phyloP scores from a whole-genome alignment of 2,888 invertebrate genomes.

The Camptogramma bilineatum region DNA sequence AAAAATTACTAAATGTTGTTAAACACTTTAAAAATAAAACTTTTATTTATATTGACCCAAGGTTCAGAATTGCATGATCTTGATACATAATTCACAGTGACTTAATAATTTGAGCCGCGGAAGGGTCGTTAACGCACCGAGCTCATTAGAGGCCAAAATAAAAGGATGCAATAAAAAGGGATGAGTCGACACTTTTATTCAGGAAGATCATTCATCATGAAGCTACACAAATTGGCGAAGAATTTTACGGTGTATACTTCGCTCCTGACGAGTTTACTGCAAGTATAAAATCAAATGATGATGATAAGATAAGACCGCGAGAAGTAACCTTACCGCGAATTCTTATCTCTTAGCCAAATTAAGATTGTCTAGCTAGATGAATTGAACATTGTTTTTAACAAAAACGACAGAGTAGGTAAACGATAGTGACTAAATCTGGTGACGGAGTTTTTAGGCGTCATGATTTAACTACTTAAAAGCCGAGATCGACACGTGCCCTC shows the following conservation, averaged over 20 bases:
- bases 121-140: constrained; percentile 52
- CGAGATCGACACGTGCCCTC: too few relatives aligned
- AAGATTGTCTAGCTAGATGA: too few relatives aligned
- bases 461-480: too few relatives aligned
- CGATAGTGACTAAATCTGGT: too few relatives aligned
- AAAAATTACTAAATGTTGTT: too few relatives aligned
- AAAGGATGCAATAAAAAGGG: constrained; percentile 79
- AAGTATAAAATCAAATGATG: neutral
- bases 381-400: too few relatives aligned
- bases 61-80: constrained; percentile 24
- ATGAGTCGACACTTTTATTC: constrained; percentile 67
- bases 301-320: neutral
- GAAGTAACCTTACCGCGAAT: too few relatives aligned
- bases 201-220: constrained; percentile 38
- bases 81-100: constrained; percentile 55
- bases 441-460: too few relatives aligned
- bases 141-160: constrained; percentile 78
- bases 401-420: too few relatives aligned
- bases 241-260: constrained; percentile 28
- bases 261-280: neutral
- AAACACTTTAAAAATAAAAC: too few relatives aligned
- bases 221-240: constrained; percentile 49
- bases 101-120: constrained; percentile 56
- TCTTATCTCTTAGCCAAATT: too few relatives aligned
- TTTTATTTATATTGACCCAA: constrained; percentile 11